Percentiles rank a stretch among this genome's conserved stretches.
These are phyloP conservation scores for Tachysurus fulvidraco DNA, from an alignment of 2,113 vertebrate genomes.

Conservation along the genomic window DNA sequence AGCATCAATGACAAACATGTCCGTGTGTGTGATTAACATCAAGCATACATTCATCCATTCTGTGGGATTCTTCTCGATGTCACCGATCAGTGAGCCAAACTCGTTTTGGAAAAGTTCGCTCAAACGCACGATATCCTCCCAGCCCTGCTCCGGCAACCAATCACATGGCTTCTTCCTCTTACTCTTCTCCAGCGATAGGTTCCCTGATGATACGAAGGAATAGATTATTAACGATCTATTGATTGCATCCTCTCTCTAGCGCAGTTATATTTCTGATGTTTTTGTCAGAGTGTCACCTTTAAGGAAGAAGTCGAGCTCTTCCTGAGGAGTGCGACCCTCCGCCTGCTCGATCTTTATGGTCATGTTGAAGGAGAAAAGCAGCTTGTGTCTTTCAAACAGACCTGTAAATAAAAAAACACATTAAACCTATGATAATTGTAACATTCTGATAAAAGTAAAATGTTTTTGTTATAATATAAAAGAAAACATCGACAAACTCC, in stretches of 20 bases:
- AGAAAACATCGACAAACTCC: background rate
- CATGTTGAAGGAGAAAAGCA: slow-evolving; percentile 93
- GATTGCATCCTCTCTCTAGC: background rate
- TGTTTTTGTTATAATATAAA: no score
- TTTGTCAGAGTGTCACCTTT: slow-evolving; percentile 77
- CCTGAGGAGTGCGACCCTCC: slow-evolving; percentile 82
- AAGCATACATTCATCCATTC: slow-evolving; percentile 84
- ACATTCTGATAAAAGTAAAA: no score
- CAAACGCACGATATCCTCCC: slow-evolving; percentile 88
- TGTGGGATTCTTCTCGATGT: slow-evolving; percentile 73
- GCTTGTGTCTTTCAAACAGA: slow-evolving; percentile 92
- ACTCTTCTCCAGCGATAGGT: slow-evolving; percentile 91
- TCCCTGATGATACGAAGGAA: slow-evolving; percentile 72
- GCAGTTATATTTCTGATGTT: no score
- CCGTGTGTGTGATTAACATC: background rate
- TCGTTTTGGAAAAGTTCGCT: slow-evolving; percentile 78
- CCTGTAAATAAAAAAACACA: slow-evolving; percentile 68
- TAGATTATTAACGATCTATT: background rate
- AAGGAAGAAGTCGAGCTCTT: slow-evolving; percentile 94
- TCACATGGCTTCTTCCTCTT: slow-evolving; percentile 75
- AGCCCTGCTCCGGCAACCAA: slow-evolving; percentile 91
- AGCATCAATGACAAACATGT: background rate
- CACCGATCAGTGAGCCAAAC: slow-evolving; percentile 82
- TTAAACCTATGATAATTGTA: no score
- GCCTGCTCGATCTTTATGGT: slow-evolving; percentile 92